Percentiles rank a stretch among this genome's conserved stretches.
phyloP scores from a whole-genome alignment of 2,888 invertebrate species.

The Patella depressa region DNA sequence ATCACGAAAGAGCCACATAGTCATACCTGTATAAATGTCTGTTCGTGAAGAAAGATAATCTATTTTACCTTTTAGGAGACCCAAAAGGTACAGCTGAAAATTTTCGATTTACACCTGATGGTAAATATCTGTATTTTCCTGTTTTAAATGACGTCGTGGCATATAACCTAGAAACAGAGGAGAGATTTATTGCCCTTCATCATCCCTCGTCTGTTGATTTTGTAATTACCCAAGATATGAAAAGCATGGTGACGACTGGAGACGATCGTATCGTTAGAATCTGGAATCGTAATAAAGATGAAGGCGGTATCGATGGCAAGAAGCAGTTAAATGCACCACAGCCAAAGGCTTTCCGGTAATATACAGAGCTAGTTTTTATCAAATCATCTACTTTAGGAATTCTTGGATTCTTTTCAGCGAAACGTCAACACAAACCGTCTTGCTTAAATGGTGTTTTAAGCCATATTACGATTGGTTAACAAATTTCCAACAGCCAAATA shows the following conservation, averaged over 20 bases:
- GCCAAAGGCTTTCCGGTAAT: not conserved
- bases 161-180: slow-evolving; percentile 33
- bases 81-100: slow-evolving; percentile 22
- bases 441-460: no score
- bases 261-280: slow-evolving; percentile 55
- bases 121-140: slow-evolving; percentile 41
- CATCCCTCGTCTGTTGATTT: slow-evolving; percentile 38
- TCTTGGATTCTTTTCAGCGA: no score
- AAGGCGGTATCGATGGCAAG: not conserved
- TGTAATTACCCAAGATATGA: slow-evolving; percentile 39
- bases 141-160: slow-evolving; percentile 33
- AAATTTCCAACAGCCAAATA: no score
- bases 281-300: slow-evolving; percentile 44
- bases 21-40: no score
- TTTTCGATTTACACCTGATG: slow-evolving; percentile 37
- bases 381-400: no score
- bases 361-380: not conserved
- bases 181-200: slow-evolving; percentile 35
- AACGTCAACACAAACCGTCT: no score
- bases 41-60: not conserved
- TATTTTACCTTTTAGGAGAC: slow-evolving; percentile 12
- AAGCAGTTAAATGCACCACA: not conserved
- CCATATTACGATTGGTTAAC: no score
- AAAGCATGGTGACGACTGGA: slow-evolving; percentile 45
- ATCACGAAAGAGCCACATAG: no score